Evolutionary conservation across 2,888 invertebrate species (phyloP), one percentile per base, ranked within the genome.

Genomic region (Sarcophaga carnaria): DNA sequence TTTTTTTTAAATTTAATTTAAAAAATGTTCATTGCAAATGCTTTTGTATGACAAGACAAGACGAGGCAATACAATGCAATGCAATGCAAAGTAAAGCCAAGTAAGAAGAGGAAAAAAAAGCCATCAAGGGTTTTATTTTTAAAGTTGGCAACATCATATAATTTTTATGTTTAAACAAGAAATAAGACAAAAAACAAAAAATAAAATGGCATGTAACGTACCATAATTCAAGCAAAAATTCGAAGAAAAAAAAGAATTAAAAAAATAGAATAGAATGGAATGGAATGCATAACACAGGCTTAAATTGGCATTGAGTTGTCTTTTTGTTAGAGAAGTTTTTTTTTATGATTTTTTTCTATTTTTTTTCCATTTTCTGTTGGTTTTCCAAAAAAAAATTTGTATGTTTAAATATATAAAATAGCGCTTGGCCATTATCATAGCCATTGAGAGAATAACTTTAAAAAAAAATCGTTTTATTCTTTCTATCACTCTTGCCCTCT

Each of bases 281-380:
- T 37, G 37, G 37, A 14, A 47, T 14, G 22, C 67, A 60, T 64
- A 70, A 75, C 37, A 37, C 37, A 37, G 37, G 22, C 64, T 66
- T 25, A 80, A 86, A 80, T 74, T 83, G 75, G 80, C 79, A 86
- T 86, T 67, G 74, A 80, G 67, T 81, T 78, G 64, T 74, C 75
- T 79, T 67, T 71, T 74, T 27, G 22, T 37, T 59, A 54, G 64
- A 22, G 60, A 22, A 37, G 14, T 78, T 69, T 78, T 69, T 69
- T 78, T 17, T 37, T 47, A 54, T 54, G 27, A 64, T 76, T 75
- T 67, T 64, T 47, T 37, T 8, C 4, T 12, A 49, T 11, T 77
- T 62, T 54, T 72, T 22, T 37, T 37, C 5, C 1, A 71, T 76
- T 69, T 27, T 14, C 71, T 77, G 45, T 59, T 63, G 67, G 6